These are phyloP conservation scores for Pachydiplax longipennis DNA, from an alignment of 2,888 invertebrate species.

Conservation along the genomic window DNA sequence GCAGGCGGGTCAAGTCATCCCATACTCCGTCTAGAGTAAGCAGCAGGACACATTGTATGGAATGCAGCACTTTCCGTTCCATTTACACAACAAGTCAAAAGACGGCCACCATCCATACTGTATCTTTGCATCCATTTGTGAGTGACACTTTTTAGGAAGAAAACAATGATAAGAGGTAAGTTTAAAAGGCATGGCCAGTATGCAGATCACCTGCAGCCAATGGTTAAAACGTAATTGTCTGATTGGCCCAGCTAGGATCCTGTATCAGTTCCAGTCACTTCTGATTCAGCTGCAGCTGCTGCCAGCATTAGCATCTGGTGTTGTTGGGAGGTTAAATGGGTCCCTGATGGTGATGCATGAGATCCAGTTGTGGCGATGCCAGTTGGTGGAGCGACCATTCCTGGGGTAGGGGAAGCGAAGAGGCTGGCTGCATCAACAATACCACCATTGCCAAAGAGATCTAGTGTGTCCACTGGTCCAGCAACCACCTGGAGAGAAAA, in stretches of 20 bases:
- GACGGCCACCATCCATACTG: not conserved
- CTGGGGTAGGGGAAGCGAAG: conserved; percentile 18
- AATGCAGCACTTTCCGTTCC: not conserved
- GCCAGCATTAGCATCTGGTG: conserved; percentile 34
- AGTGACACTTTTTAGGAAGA: not conserved
- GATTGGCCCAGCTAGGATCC: conserved; percentile 34
- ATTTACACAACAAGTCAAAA: not conserved
- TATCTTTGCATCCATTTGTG: not conserved
- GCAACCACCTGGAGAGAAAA: not conserved
- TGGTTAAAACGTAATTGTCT: conserved; percentile 6
- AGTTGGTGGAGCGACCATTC: not conserved
- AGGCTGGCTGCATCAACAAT: conserved; percentile 32
- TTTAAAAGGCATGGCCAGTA: not conserved
- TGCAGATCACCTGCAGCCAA: conserved; percentile 39
- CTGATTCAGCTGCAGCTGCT: conserved; percentile 32
- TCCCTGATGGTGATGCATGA: not conserved
- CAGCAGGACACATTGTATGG: not conserved
- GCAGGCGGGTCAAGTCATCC: not conserved
- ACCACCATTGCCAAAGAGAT: conserved; percentile 31
- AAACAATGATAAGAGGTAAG: not conserved
- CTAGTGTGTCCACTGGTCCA: conserved; percentile 31
- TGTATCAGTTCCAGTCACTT: conserved; percentile 2
- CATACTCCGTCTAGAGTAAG: not conserved
- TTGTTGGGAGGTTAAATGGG: not conserved
- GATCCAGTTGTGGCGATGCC: not conserved